Evolutionary conservation across 2,113 vertebrate species (phyloP).

Genomic region (Emydura subglobosa): DNA sequence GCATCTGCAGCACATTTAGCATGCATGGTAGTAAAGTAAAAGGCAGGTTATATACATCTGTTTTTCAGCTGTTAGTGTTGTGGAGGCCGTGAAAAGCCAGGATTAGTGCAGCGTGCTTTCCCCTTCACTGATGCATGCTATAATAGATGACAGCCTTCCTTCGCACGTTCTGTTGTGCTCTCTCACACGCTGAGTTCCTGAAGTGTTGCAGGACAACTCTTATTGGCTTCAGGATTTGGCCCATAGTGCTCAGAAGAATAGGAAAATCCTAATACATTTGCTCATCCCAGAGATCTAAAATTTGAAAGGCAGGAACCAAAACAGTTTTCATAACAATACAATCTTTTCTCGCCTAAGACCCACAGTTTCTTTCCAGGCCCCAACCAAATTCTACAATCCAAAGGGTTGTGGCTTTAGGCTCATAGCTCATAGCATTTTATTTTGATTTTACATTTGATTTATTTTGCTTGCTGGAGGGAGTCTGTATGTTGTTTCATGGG

Average conservation of each 20-base stretch:
- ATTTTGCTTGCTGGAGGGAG: neutral
- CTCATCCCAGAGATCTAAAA: neutral
- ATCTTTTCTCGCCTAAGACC: rapidly evolving
- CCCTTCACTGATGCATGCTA: neutral
- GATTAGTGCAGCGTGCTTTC: neutral
- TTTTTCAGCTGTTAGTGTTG: neutral
- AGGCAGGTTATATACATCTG: neutral
- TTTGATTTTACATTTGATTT: neutral
- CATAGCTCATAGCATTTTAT: rapidly evolving
- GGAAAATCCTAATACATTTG: neutral
- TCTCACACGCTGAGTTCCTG: neutral
- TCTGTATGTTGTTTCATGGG: neutral
- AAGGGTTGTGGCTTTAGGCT: rapidly evolving
- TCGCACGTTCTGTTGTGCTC: neutral
- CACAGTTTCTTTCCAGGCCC: rapidly evolving
- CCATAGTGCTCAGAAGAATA: neutral
- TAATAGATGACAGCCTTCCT: neutral
- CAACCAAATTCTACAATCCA: neutral
- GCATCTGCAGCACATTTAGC: conserved; percentile 11
- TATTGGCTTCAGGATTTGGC: neutral
- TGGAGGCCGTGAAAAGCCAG: neutral
- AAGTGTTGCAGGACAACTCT: neutral
- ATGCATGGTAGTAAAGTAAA: neutral
- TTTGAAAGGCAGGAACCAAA: neutral
- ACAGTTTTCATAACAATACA: neutral